Conservation (phyloP, 2,113 vertebrate genomes). For the Buteo buteo region DNA sequence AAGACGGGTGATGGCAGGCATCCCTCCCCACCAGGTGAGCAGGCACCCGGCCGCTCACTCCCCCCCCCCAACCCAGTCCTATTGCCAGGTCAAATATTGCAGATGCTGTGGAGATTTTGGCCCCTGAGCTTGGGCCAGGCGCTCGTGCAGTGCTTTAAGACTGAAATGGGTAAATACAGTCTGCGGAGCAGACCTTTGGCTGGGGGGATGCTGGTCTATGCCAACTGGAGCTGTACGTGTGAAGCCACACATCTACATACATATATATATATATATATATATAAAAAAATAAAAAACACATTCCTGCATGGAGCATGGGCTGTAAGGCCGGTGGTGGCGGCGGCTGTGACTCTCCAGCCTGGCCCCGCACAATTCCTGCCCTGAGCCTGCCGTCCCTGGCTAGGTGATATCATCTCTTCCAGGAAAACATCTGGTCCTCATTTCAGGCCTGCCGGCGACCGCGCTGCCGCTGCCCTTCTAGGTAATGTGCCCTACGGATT, state of each 20-base stretch:
- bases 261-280: not conserved
- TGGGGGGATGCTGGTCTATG: not conserved
- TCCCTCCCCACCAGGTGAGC: not conserved
- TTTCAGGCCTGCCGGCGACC: not conserved
- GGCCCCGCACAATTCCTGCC: rapidly evolving
- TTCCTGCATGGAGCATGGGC: not conserved
- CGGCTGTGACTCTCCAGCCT: not conserved
- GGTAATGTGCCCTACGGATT: conserved; percentile 14
- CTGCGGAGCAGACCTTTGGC: not conserved
- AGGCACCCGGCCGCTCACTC: not conserved
- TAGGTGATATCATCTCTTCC: conserved; percentile 12
- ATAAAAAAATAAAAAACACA: not conserved
- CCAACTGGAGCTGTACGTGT: not conserved
- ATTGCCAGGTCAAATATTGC: not conserved
- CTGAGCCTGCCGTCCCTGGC: not conserved
- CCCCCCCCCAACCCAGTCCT: conserved; percentile 14
- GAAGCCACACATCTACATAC: not conserved
- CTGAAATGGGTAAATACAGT: not conserved
- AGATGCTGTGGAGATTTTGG: not conserved
- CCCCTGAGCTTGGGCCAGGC: not conserved
- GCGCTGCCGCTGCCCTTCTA: not conserved
- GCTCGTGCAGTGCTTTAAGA: not conserved
- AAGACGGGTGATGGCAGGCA: not conserved
- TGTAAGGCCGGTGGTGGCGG: rapidly evolving
- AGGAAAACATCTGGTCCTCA: conserved; percentile 45